These are phyloP conservation scores for Neostethus bicornis DNA, from an alignment of 2,797 vertebrate species.

Conservation along the genomic window DNA sequence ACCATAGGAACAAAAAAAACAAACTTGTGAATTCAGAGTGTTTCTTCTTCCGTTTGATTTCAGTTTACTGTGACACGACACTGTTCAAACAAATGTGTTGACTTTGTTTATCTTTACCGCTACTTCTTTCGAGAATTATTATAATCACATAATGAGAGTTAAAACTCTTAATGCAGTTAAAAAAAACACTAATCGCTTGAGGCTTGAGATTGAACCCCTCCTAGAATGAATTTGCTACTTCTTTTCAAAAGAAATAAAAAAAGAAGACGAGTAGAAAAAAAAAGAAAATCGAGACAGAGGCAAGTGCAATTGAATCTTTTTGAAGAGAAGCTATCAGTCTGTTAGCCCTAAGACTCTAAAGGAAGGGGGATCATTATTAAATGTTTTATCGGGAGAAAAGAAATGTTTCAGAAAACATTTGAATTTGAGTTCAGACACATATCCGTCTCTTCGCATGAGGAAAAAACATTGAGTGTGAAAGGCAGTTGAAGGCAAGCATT, in stretches of 20 bases:
- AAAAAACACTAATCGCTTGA: slow-evolving; percentile 67
- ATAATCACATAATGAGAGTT: slow-evolving; percentile 75
- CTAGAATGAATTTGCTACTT: slow-evolving; percentile 83
- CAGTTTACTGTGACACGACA: slow-evolving; percentile 76
- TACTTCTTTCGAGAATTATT: slow-evolving; percentile 76
- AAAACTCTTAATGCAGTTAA: slow-evolving; percentile 76
- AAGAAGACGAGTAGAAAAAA: slow-evolving; percentile 64
- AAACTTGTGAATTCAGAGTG: slow-evolving; percentile 77
- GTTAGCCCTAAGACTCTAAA: slow-evolving; percentile 99
- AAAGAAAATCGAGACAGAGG: slow-evolving; percentile 88
- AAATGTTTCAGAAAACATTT: slow-evolving; percentile 71
- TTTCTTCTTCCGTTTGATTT: slow-evolving; percentile 72
- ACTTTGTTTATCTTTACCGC: slow-evolving; percentile 76
- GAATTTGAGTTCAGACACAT: slow-evolving; percentile 70
- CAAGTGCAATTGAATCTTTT: slow-evolving; percentile 99
- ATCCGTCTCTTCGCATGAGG: slow-evolving; percentile 67
- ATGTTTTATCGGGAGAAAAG: slow-evolving; percentile 61
- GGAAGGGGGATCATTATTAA: slow-evolving; percentile 89
- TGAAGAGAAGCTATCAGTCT: slow-evolving; percentile 99
- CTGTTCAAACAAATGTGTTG: slow-evolving; percentile 71
- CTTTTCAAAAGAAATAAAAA: slow-evolving; percentile 83
- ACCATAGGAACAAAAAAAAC: slow-evolving; percentile 76
- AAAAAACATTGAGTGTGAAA: slow-evolving; percentile 82
- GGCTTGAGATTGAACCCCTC: slow-evolving; percentile 82
- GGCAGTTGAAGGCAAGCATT: slow-evolving; percentile 82